Percentiles rank a stretch among this genome's conserved stretches.
Evolutionary conservation across 2,113 vertebrate genomes (phyloP).

Genomic region (Lathamus discolor): DNA sequence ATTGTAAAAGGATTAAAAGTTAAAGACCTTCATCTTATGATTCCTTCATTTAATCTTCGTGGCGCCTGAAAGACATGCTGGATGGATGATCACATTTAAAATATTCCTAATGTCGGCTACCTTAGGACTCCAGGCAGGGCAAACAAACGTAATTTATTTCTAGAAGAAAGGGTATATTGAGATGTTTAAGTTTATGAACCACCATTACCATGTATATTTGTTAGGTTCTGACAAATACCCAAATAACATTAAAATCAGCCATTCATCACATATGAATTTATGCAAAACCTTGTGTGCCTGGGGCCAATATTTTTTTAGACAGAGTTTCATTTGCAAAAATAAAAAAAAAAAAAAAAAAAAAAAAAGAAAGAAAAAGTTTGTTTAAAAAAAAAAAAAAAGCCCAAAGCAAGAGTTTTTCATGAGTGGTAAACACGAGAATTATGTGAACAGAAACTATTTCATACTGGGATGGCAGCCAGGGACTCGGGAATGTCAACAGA

Average conservation of each 20-base stretch:
- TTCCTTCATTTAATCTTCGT: conserved; percentile 93
- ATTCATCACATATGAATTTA: conserved; percentile 85
- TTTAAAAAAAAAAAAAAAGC: conserved; percentile 65
- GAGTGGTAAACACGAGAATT: conserved; percentile 82
- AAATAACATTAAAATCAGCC: conserved; percentile 84
- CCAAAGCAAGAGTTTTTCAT: conserved; percentile 80
- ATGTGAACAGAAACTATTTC: conserved; percentile 84
- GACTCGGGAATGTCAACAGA: conserved; percentile 78
- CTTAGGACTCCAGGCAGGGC: conserved; percentile 84
- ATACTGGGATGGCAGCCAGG: conserved; percentile 81
- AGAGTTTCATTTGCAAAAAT: conserved; percentile 73
- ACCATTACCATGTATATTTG: conserved; percentile 79
- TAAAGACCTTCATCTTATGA: conserved; percentile 93
- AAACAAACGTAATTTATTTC: conserved; percentile 85
- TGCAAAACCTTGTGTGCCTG: conserved; percentile 79
- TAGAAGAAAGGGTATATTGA: conserved; percentile 84
- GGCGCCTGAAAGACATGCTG: conserved; percentile 91
- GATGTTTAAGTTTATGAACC: conserved; percentile 81
- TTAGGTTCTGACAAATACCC: conserved; percentile 83
- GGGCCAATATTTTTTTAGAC: conserved; percentile 83
- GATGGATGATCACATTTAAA: conserved; percentile 90
- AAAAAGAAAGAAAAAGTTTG: conserved; percentile 54
- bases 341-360: neutral
- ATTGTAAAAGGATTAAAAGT: conserved; percentile 96
- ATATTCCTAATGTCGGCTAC: conserved; percentile 88